These are phyloP conservation scores for Amphiura filiformis DNA, from an alignment of 35 echinoderm and acorn worm genomes.

Conservation along the genomic window DNA sequence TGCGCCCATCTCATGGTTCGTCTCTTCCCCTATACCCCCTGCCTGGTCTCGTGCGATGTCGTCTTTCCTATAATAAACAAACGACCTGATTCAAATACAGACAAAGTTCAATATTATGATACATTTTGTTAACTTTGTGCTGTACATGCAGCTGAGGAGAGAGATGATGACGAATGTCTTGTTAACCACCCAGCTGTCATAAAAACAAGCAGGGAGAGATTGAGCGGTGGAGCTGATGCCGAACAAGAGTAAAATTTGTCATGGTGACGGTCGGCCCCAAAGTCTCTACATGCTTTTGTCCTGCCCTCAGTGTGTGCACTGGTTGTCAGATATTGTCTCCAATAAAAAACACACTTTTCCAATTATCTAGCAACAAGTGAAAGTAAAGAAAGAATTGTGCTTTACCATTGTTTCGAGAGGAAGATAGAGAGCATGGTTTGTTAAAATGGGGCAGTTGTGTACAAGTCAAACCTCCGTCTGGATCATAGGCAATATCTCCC, in stretches of 20 bases:
- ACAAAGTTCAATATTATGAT: neutral
- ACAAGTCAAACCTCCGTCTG: neutral
- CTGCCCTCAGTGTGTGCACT: neutral
- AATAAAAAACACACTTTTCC: neutral
- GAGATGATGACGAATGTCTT: neutral
- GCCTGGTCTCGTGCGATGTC: neutral
- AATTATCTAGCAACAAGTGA: slow-evolving; percentile 1
- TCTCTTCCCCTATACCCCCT: neutral
- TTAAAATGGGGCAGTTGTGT: neutral
- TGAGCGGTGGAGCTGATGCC: neutral
- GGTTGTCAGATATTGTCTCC: neutral
- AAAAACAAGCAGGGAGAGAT: no score
- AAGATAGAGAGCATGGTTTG: neutral
- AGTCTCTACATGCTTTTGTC: neutral
- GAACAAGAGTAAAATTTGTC: neutral
- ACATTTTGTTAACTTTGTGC: slow-evolving; percentile 7
- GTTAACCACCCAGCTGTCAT: neutral
- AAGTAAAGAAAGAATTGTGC: neutral
- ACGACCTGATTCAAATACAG: neutral
- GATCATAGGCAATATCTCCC: neutral
- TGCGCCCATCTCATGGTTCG: neutral
- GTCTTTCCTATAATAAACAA: neutral
- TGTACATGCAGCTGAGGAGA: neutral
- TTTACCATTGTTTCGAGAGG: neutral
- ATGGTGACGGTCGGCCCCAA: neutral